Percentiles rank a stretch among this genome's conserved stretches.
phyloP scores from a whole-genome alignment of 2,888 invertebrate species.

The Mesorhabditis sp. region DNA sequence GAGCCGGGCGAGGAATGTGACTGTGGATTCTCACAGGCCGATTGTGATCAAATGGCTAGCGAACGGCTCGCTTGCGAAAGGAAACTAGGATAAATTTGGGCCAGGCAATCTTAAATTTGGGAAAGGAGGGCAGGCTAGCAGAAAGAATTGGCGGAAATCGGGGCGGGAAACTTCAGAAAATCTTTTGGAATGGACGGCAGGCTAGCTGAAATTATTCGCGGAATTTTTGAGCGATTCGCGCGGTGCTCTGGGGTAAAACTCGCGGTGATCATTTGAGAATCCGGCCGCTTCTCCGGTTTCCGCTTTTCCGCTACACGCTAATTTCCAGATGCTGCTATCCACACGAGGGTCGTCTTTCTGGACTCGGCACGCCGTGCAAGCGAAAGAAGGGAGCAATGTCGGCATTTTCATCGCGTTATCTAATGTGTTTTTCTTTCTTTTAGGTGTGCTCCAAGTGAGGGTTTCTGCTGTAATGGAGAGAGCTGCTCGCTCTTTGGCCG shows the following conservation, averaged over 20 bases:
- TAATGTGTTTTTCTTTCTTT: not conserved
- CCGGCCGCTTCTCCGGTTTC: too few relatives aligned
- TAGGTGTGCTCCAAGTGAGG: conserved; percentile 76
- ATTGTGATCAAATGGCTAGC: conserved; percentile 71
- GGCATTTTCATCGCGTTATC: not conserved
- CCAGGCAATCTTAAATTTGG: too few relatives aligned
- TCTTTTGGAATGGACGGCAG: too few relatives aligned
- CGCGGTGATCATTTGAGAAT: not conserved
- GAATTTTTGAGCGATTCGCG: too few relatives aligned
- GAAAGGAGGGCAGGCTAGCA: too few relatives aligned
- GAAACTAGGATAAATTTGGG: too few relatives aligned
- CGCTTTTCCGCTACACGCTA: not conserved
- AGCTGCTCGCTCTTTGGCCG: conserved; percentile 66
- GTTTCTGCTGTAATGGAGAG: conserved; percentile 89
- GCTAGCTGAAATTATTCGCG: too few relatives aligned
- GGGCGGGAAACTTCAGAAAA: too few relatives aligned
- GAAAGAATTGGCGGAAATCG: too few relatives aligned
- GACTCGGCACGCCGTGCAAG: conserved; percentile 65
- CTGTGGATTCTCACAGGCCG: conserved; percentile 79
- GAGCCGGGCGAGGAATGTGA: conserved; percentile 97
- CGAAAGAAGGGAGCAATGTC: conserved; percentile 63
- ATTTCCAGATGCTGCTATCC: conserved; percentile 81
- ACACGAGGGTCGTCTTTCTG: conserved; percentile 42
- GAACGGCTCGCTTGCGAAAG: too few relatives aligned
- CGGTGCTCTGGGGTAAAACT: not conserved